Percentiles rank a stretch among this genome's conserved stretches.
Conservation (phyloP, 2,113 vertebrate genomes). For the Anthoscopus minutus region DNA sequence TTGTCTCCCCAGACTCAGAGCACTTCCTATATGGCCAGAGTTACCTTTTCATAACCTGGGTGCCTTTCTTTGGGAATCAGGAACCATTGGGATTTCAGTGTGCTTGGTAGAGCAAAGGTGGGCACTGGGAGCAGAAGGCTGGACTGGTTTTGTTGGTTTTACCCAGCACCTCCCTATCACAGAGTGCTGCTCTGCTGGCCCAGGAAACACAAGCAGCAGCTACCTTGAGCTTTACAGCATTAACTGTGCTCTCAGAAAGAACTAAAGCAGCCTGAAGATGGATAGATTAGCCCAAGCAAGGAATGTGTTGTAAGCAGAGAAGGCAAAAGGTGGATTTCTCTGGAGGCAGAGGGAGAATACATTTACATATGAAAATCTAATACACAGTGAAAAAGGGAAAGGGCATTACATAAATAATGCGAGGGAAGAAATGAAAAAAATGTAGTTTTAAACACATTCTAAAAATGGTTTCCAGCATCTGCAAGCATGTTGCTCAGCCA, state of each 20-base stretch:
- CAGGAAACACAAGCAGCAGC: neutral
- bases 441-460: neutral
- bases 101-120: neutral
- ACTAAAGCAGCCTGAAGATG: neutral
- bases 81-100: neutral
- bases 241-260: neutral
- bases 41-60: neutral
- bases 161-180: neutral
- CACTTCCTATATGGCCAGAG: neutral
- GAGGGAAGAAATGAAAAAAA: slow-evolving; percentile 1
- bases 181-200: neutral
- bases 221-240: neutral
- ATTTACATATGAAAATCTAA: slow-evolving; percentile 40
- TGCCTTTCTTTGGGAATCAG: neutral
- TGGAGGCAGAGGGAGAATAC: neutral
- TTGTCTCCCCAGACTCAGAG: neutral
- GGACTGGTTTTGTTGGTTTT: neutral
- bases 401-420: slow-evolving; percentile 7
- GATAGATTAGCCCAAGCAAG: neutral
- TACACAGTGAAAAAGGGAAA: neutral
- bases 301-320: neutral
- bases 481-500: neutral
- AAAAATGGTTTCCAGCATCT: neutral
- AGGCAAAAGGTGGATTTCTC: slow-evolving; percentile 27
- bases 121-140: neutral